Conservation (phyloP, 1,140 invertebrate species). For the Dreissena polymorpha region DNA sequence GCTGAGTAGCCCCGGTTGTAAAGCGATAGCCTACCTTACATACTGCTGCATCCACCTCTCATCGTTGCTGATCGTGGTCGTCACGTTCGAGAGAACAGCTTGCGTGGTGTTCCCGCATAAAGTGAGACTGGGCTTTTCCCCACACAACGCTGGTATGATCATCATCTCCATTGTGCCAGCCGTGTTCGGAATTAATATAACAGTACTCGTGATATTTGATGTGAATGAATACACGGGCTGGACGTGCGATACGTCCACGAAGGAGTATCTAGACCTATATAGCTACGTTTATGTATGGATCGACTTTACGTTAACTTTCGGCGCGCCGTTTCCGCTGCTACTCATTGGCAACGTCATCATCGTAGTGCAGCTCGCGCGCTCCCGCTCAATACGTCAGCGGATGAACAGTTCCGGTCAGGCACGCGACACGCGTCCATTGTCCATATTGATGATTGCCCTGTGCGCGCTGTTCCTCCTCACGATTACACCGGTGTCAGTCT, state of each 20-base stretch:
- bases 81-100: constrained; percentile 63
- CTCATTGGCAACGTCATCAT: constrained; percentile 33
- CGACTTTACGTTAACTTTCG: constrained; percentile 23
- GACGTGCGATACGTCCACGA: background rate
- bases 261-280: constrained; percentile 3
- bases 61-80: constrained; percentile 31
- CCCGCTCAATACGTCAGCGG: background rate
- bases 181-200: no score
- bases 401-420: background rate
- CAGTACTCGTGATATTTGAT: background rate
- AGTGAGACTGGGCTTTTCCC: constrained; percentile 43
- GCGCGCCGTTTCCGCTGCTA: constrained; percentile 18
- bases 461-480: constrained; percentile 33
- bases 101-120: constrained; percentile 63
- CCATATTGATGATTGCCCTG: constrained; percentile 24
- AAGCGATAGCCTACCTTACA: no score
- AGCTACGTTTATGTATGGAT: constrained; percentile 32
- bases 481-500: constrained; percentile 24
- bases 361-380: constrained; percentile 14
- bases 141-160: no score
- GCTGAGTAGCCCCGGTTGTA: no score
- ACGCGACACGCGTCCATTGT: constrained; percentile 9
- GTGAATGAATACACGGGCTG: background rate
- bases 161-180: no score
- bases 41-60: background rate